Percentiles rank a stretch among this genome's conserved stretches.
Evolutionary conservation across 2,113 vertebrate species (phyloP).

Genomic region (Thomomys bottae): DNA sequence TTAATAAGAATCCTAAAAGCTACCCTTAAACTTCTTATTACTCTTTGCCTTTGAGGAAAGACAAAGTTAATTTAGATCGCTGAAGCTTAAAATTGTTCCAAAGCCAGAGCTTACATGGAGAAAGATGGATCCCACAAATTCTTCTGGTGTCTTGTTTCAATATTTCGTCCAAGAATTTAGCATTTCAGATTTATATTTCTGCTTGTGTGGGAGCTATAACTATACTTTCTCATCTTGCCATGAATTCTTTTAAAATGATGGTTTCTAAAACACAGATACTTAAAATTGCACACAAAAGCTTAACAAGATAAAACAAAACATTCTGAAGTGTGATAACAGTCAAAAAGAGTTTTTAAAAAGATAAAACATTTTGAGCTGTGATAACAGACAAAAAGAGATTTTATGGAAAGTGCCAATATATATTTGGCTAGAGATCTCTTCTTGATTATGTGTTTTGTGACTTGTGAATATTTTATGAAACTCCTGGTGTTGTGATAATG

Average conservation of each 20-base stretch:
- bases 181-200: slow-evolving; percentile 16
- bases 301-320: background rate
- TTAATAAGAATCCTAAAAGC: slow-evolving; percentile 25
- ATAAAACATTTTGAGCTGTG: background rate
- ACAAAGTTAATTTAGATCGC: slow-evolving; percentile 16
- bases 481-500: slow-evolving; percentile 29
- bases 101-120: slow-evolving; percentile 34
- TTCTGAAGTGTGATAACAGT: no score
- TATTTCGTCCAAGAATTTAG: slow-evolving; percentile 35
- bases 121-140: background rate
- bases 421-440: background rate
- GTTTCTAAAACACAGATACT: slow-evolving; percentile 5
- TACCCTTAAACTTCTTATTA: background rate
- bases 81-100: slow-evolving; percentile 45
- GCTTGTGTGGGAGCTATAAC: background rate
- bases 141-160: slow-evolving; percentile 50
- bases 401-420: background rate
- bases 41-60: slow-evolving; percentile 34
- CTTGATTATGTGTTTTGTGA: slow-evolving; percentile 31
- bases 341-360: background rate
- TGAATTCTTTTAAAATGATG: background rate
- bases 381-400: background rate
- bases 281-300: slow-evolving; percentile 11
- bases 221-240: background rate
- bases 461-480: slow-evolving; percentile 17